Conservation (phyloP, 37 sponge, comb jelly and placozoan species). For the Hormiphora californensis region DNA sequence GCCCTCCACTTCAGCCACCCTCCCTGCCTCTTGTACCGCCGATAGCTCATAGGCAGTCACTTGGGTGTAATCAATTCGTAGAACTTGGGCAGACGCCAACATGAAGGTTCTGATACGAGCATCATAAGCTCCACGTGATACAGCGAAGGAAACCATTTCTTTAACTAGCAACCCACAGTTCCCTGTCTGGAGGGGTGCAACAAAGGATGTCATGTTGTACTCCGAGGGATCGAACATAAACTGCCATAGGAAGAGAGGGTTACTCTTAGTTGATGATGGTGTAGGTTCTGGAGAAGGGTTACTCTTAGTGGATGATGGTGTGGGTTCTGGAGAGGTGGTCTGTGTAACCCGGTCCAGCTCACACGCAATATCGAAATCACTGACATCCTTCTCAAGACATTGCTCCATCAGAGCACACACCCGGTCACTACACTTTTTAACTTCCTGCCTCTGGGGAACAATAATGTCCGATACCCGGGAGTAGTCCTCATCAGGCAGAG, state of each 20-base stretch:
- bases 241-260: slow-evolving; percentile 15
- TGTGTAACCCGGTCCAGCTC: too few species aligned
- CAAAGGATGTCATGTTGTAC: not conserved
- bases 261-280: not conserved
- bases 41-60: not conserved
- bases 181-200: not conserved
- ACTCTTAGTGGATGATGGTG: too few species aligned
- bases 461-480: too few species aligned
- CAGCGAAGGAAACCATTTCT: not conserved
- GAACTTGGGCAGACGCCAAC: not conserved
- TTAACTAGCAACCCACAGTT: not conserved
- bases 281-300: not conserved
- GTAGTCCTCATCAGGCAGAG: too few species aligned
- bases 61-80: not conserved
- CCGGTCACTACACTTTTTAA: too few species aligned
- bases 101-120: slow-evolving; percentile 31
- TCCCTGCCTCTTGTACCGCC: not conserved
- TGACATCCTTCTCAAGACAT: too few species aligned
- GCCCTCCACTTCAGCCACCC: too few species aligned
- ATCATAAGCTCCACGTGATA: not conserved
- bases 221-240: slow-evolving; percentile 8
- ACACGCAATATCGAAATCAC: too few species aligned
- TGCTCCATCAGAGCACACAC: too few species aligned
- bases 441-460: too few species aligned
- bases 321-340: too few species aligned